Evolutionary conservation across 2,113 vertebrate species (phyloP).

Genomic region (Datnioides undecimradiatus): DNA sequence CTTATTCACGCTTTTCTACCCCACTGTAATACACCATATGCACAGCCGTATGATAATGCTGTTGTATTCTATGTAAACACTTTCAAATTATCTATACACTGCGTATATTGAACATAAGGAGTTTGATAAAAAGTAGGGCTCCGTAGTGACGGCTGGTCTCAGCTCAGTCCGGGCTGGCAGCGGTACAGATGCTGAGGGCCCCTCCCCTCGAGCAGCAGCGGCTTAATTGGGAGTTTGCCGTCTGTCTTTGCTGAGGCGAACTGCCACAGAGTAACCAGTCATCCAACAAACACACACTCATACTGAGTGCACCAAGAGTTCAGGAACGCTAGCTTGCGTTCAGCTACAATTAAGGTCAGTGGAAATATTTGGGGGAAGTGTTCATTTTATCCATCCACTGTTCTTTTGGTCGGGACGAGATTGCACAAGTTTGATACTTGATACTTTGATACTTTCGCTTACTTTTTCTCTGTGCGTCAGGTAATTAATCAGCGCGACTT

Average conservation of each 20-base stretch:
- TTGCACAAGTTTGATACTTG: constrained; percentile 40
- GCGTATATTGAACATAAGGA: no score
- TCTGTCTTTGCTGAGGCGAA: constrained; percentile 45
- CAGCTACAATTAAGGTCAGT: constrained; percentile 49
- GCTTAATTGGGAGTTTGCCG: constrained; percentile 59
- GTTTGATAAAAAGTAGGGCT: not conserved
- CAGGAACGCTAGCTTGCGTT: constrained; percentile 43
- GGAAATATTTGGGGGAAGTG: constrained; percentile 53
- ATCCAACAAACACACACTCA: constrained; percentile 37
- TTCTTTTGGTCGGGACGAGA: not conserved
- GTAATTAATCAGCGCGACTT: constrained; percentile 18
- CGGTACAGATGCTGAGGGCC: constrained; percentile 59
- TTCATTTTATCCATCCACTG: constrained; percentile 25
- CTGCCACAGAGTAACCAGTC: constrained; percentile 46
- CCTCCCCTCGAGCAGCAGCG: constrained; percentile 57
- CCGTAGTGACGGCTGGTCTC: not conserved
- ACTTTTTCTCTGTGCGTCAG: not conserved
- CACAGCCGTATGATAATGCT: no score
- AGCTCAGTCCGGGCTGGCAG: constrained; percentile 12
- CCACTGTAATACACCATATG: not conserved
- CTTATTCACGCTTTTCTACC: not conserved
- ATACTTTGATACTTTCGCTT: not conserved
- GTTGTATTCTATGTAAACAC: not conserved
- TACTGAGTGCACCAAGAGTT: constrained; percentile 56
- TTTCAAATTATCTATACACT: no score